A percentile compares a stretch with the other conserved stretches of the same genome.
phyloP scores from a whole-genome alignment of 2,113 vertebrate genomes.

The Cryptomyrus ogoouensis region DNA sequence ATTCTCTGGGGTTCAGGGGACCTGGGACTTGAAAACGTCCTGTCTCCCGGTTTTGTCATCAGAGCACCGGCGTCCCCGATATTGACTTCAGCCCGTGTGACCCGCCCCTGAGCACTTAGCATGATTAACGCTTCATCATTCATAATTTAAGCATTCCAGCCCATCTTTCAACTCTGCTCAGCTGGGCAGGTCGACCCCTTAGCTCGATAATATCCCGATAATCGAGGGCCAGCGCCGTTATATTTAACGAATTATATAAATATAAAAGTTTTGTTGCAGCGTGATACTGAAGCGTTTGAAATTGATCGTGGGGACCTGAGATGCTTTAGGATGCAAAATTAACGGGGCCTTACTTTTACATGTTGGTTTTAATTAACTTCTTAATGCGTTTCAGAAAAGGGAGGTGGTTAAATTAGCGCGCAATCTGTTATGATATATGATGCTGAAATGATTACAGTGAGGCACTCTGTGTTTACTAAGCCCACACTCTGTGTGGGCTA shows the following conservation, averaged over 20 bases:
- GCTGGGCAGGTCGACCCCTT: background rate
- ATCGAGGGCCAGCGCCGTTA: background rate
- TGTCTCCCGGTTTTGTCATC: background rate
- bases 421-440: background rate
- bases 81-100: background rate
- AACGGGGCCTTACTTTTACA: background rate
- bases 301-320: background rate
- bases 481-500: no score
- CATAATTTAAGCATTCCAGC: no score
- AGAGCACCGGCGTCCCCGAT: background rate
- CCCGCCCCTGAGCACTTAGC: background rate
- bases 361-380: conserved; percentile 7
- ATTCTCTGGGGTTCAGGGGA: background rate
- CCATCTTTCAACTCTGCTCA: background rate
- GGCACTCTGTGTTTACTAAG: background rate
- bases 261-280: background rate
- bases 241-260: conserved; percentile 1
- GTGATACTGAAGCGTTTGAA: background rate
- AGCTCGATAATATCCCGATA: background rate
- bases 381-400: background rate
- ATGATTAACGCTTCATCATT: background rate
- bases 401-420: background rate
- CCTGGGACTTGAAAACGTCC: background rate
- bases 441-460: background rate
- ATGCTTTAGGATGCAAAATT: background rate